phyloP scores from a whole-genome alignment of 1,140 invertebrate species.

The Callitettix versicolor region DNA sequence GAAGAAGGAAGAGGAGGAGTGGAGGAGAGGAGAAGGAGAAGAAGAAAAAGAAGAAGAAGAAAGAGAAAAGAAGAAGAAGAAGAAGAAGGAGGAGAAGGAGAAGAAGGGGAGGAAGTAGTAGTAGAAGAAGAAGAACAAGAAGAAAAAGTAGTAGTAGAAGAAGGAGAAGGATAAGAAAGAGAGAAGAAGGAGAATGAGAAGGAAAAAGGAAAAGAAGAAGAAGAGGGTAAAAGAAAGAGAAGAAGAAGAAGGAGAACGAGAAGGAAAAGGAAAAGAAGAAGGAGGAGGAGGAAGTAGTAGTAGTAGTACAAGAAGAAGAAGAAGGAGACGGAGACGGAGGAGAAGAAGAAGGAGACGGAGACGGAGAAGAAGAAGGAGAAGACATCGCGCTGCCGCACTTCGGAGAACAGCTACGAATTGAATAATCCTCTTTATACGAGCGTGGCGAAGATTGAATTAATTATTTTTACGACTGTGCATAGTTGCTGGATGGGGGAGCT shows the following conservation, averaged over 20 bases:
- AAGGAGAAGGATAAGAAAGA: constrained; percentile 20
- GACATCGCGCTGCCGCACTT: constrained; percentile 28
- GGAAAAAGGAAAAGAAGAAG: constrained; percentile 6
- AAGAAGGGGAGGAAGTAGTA: constrained; percentile 17
- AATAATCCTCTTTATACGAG: constrained; percentile 17
- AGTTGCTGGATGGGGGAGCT: neutral
- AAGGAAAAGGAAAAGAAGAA: constrained; percentile 3
- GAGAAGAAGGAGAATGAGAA: too few relatives aligned
- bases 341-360: too few relatives aligned
- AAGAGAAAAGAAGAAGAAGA: constrained; percentile 11
- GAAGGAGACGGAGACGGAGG: too few relatives aligned
- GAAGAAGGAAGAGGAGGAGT: too few relatives aligned
- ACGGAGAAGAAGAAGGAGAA: constrained; percentile 23
- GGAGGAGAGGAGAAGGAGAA: neutral
- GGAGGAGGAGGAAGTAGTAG: constrained; percentile 13
- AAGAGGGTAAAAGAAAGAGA: too few relatives aligned
- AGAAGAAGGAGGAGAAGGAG: constrained; percentile 17
- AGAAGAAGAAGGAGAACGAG: too few relatives aligned
- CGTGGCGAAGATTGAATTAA: constrained; percentile 3
- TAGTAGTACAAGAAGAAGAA: constrained; percentile 12
- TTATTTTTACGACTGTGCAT: constrained; percentile 10
- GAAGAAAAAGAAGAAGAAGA: constrained; percentile 5
- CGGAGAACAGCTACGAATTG: constrained; percentile 23
- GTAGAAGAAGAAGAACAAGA: neutral
- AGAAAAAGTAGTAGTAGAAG: constrained; percentile 16